Evolutionary conservation across 1,140 invertebrate genomes (phyloP), one percentile per base, ranked within the genome.

Genomic region (Lethrus apterus): DNA sequence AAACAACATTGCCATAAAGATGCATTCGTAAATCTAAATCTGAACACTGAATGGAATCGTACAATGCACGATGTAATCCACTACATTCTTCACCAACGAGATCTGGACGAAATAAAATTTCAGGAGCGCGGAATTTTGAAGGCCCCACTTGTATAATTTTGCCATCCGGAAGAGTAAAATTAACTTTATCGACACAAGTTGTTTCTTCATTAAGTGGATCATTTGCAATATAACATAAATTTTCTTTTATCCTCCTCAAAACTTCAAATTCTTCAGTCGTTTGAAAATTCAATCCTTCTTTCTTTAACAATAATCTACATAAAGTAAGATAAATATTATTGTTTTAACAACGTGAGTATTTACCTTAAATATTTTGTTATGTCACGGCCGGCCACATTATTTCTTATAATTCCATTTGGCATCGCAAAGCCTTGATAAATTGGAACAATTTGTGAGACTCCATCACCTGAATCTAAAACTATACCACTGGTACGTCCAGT

Each of bases 361-460:
- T 60, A 79, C 78, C 81, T 81, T 21, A 99, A 74, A 71, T 95
- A 96, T 52, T 88, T 75, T 2, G 95, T 93, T n/a, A 99, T 93
- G 74, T 99, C 96, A 48, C 96, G 73, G 4, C 96, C 96, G 42
- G 95, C 96, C 54, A 99, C 87, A 69, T 99, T 96, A 26, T 93
- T 89, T 62, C 96, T 76, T 84, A 97, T 94, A 63, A 99, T 98
- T 72, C 93, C 91, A 70, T 98, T 93, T 34, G 93, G 94, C 83
- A 99, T 89, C 24, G 95, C 95, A 73, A 98, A 99, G 38, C 95
- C 97, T 75, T 99, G 93, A 70, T 97, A 99, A 63, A 99, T 98
- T 44, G 97, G 96, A 32, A 99, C 95, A 35, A 94, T 91, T 73
- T 99, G 96, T 3, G 95, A 98, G 2, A 99, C 95, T 50, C 97